These are phyloP conservation scores for Spodoptera exigua DNA, from an alignment of 2,888 invertebrate genomes.

Conservation along the genomic window DNA sequence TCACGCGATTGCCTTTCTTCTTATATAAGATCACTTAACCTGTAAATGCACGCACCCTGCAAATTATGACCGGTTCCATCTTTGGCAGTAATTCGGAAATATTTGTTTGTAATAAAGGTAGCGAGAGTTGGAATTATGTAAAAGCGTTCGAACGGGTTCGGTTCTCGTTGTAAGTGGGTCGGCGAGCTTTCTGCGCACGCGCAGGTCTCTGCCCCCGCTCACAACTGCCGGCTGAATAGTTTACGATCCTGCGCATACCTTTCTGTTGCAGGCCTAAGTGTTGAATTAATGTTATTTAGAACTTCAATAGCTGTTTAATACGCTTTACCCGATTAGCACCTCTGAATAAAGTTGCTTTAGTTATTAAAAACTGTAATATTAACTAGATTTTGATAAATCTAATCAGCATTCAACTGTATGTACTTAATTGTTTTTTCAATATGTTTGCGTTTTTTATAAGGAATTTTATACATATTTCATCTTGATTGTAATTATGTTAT, in stretches of 20 bases:
- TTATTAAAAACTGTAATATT: no score
- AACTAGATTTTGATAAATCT: no score
- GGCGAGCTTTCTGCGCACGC: conserved; percentile 75
- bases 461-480: no score
- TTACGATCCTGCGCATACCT: conserved; percentile 50
- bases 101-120: conserved; percentile 55
- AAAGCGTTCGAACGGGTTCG: conserved; percentile 64
- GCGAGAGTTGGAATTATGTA: conserved; percentile 72
- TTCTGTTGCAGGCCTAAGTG: conserved; percentile 31
- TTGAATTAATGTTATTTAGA: conserved; percentile 31
- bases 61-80: conserved; percentile 42
- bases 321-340: conserved; percentile 25
- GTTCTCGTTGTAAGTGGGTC: conserved; percentile 75
- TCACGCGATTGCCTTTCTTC: conserved; percentile 47
- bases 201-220: conserved; percentile 66
- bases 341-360: not conserved
- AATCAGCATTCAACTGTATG: no score
- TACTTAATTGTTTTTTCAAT: no score
- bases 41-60: conserved; percentile 27
- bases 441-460: no score
- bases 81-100: conserved; percentile 53
- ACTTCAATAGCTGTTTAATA: conserved; percentile 33
- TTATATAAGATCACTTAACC: conserved; percentile 49
- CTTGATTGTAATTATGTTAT: no score
- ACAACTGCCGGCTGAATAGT: conserved; percentile 44